Evolutionary conservation across 2,797 vertebrate genomes (phyloP), one percentile per base, ranked within the genome.

Genomic region (Mallotus villosus): DNA sequence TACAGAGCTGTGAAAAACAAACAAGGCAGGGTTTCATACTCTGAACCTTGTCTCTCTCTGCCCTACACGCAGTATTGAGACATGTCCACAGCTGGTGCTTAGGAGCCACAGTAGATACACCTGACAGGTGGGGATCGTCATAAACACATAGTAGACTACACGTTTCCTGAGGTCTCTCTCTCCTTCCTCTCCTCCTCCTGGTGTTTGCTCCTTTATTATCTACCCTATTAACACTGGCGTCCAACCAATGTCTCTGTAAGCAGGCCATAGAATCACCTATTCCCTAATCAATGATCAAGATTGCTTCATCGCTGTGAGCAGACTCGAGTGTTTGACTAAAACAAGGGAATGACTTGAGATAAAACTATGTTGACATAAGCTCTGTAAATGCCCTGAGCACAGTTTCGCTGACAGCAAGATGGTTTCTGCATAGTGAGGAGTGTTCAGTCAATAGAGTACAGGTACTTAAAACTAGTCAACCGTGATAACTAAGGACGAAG

Each of bases 1-100:
- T 46, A 14, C 29, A 32, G 53, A 66, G 61, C 29, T 63, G 60
- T 62, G 60, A 29, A 62, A 62, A 29, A 29, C 25, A 55, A 55
- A 55, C 51, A 55, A n/a, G 51, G 51, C 17, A 5, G 51, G 17
- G 51, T 55, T 55, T 53, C 51, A 53, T 53, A 17, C 51, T 17
- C 32, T 34, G 32, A 51, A 14, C 49, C 1, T 17, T 51, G 2
- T 51, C 49, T 51, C 12, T 24, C n/a, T 9, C 62, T 21, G n/a
- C 64, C 22, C 16, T 14, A 49, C 19, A 6, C 2, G 63, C 21
- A 49, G 37, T 17, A 66, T 14, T 14, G 41, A 16, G 37, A 66
- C 63, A 65, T 12, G 37, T n/a, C 63, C 32, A 46, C 63, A 22
- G 37, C 34, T 34, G 37, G 22, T 65, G n/a, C 12, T 17, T 17